Conservation (phyloP, 2,888 invertebrate species). For the Tenthredo distinguenda region DNA sequence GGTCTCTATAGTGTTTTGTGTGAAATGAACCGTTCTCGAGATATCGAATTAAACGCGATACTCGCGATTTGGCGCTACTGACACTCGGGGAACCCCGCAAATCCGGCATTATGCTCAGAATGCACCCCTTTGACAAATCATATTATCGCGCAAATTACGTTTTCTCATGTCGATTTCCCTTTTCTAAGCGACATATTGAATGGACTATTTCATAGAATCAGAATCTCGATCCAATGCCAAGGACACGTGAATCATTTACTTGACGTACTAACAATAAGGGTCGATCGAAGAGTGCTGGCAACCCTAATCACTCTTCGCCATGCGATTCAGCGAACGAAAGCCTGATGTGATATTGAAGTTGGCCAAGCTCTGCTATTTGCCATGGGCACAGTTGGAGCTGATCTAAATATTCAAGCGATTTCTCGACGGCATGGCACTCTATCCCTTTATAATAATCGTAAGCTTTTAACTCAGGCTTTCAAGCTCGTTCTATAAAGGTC, state of each 20-base stretch:
- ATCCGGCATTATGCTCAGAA: too few relatives aligned
- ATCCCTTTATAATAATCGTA: slow-evolving; percentile 1
- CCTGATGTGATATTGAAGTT: background rate
- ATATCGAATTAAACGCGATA: too few relatives aligned
- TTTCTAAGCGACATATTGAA: too few relatives aligned
- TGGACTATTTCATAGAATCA: background rate
- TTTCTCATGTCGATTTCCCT: too few relatives aligned
- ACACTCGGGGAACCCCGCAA: too few relatives aligned
- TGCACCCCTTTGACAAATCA: too few relatives aligned
- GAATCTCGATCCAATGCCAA: background rate
- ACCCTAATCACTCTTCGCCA: slow-evolving; percentile 20
- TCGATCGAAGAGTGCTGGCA: background rate
- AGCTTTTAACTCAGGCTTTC: slow-evolving; percentile 26
- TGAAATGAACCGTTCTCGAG: too few relatives aligned
- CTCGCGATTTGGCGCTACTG: too few relatives aligned
- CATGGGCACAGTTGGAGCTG: slow-evolving; percentile 18
- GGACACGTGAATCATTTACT: background rate
- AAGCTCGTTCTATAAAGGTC: background rate
- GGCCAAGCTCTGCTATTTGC: background rate
- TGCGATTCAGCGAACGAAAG: background rate
- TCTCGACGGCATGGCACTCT: background rate
- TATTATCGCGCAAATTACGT: too few relatives aligned
- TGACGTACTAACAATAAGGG: background rate
- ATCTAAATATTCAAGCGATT: slow-evolving; percentile 26
- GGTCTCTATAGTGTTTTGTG: too few relatives aligned